Evolutionary conservation across 2,113 vertebrate species (phyloP).

Genomic region (Mormyrus iriodes): DNA sequence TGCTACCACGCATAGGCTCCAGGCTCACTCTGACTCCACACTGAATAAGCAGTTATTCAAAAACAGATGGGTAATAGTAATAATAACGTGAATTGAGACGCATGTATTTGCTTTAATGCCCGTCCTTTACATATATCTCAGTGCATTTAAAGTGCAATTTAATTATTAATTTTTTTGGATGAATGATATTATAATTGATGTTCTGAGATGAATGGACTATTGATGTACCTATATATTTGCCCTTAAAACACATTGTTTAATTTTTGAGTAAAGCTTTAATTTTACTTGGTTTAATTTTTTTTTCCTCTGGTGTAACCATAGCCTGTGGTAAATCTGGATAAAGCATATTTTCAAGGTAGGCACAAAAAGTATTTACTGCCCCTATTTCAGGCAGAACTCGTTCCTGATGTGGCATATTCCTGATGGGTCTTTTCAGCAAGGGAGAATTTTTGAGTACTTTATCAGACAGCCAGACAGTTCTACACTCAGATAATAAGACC

Average conservation of each 20-base stretch:
- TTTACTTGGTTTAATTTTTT: neutral
- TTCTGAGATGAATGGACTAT: neutral
- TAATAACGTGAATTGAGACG: neutral
- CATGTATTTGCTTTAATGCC: neutral
- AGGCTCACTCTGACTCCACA: neutral
- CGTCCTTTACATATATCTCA: neutral
- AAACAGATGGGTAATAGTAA: neutral
- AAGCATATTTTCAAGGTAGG: neutral
- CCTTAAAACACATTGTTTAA: neutral
- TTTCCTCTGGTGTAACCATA: neutral
- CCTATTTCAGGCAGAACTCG: neutral
- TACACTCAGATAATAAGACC: slow-evolving; percentile 8
- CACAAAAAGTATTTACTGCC: neutral
- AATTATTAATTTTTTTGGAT: neutral
- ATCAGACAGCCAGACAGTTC: slow-evolving; percentile 12
- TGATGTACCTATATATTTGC: neutral
- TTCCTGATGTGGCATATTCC: neutral
- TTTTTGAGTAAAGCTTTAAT: neutral
- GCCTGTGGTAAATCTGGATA: neutral
- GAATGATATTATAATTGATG: neutral
- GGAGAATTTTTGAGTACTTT: neutral
- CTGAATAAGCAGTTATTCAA: neutral
- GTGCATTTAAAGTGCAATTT: neutral
- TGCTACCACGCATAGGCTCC: neutral
- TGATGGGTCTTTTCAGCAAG: neutral